Conservation (phyloP, 2,113 vertebrate species). For the Noturus placidus region DNA sequence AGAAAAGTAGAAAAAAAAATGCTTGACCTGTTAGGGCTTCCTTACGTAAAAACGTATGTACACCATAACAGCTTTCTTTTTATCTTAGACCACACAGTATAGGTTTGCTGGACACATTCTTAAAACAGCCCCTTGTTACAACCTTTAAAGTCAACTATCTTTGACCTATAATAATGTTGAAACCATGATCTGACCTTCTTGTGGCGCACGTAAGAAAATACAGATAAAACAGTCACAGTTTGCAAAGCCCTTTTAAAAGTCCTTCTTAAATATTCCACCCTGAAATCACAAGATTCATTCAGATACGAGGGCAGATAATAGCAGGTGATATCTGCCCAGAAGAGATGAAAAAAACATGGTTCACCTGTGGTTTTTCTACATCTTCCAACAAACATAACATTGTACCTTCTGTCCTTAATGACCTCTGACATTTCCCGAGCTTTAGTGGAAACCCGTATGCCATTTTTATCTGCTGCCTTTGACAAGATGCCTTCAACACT, state of each 20-base stretch:
- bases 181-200: too few relatives aligned
- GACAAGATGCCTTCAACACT: neutral
- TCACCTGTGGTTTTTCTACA: neutral
- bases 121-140: neutral
- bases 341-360: neutral
- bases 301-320: constrained; percentile 4
- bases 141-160: neutral
- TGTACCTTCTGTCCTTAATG: constrained; percentile 24
- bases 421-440: neutral
- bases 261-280: neutral
- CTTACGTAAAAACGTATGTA: neutral
- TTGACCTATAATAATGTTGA: neutral
- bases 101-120: neutral
- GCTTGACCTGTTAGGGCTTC: too few relatives aligned
- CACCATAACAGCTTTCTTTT: neutral
- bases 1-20: too few relatives aligned
- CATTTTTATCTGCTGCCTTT: neutral
- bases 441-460: neutral
- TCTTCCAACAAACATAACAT: neutral
- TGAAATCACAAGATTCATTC: neutral
- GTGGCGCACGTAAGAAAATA: neutral
- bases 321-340: neutral
- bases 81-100: neutral
- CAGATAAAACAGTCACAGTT: neutral
- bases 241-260: neutral